Conservation (phyloP, 1,140 invertebrate genomes). For the Aporrectodea caliginosa region DNA sequence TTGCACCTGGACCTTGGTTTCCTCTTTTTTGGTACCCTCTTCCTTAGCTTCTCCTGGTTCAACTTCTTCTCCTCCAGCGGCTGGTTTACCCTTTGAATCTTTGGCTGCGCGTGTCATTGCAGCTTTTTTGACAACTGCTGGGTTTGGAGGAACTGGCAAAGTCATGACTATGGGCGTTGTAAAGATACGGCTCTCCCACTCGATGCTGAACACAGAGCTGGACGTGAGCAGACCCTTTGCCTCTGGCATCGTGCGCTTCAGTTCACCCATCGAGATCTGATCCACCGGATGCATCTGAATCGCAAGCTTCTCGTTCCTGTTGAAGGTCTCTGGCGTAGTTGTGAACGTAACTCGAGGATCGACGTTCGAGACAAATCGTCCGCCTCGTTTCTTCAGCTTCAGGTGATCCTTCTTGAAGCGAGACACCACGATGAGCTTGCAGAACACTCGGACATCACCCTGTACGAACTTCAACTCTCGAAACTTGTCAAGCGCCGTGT, state of each 20-base stretch:
- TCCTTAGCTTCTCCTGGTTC: slow-evolving; percentile 24
- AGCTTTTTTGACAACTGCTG: slow-evolving; percentile 45
- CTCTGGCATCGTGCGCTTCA: slow-evolving; percentile 34
- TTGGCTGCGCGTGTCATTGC: slow-evolving; percentile 46
- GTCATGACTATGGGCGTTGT: slow-evolving; percentile 41
- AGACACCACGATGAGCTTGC: slow-evolving; percentile 45
- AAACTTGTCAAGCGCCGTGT: slow-evolving; percentile 21
- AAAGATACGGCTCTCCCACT: slow-evolving; percentile 42
- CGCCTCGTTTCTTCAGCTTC: slow-evolving; percentile 38
- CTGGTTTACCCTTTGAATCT: slow-evolving; percentile 48
- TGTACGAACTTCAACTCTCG: slow-evolving; percentile 51
- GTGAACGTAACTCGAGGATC: slow-evolving; percentile 48
- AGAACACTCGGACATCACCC: slow-evolving; percentile 40
- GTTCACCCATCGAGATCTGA: slow-evolving; percentile 39
- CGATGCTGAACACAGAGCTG: slow-evolving; percentile 44
- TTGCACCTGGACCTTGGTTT: slow-evolving; percentile 29
- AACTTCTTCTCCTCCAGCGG: slow-evolving; percentile 27
- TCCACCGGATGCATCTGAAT: slow-evolving; percentile 52
- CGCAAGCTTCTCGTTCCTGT: slow-evolving; percentile 41
- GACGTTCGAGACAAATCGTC: slow-evolving; percentile 44
- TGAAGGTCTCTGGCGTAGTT: slow-evolving; percentile 41
- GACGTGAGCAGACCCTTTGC: slow-evolving; percentile 44
- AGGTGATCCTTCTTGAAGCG: slow-evolving; percentile 48
- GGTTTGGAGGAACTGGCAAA: slow-evolving; percentile 42
- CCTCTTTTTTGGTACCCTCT: slow-evolving; percentile 33